Evolutionary conservation across 2,797 vertebrate genomes (phyloP).

Genomic region (Manis pentadactyla): DNA sequence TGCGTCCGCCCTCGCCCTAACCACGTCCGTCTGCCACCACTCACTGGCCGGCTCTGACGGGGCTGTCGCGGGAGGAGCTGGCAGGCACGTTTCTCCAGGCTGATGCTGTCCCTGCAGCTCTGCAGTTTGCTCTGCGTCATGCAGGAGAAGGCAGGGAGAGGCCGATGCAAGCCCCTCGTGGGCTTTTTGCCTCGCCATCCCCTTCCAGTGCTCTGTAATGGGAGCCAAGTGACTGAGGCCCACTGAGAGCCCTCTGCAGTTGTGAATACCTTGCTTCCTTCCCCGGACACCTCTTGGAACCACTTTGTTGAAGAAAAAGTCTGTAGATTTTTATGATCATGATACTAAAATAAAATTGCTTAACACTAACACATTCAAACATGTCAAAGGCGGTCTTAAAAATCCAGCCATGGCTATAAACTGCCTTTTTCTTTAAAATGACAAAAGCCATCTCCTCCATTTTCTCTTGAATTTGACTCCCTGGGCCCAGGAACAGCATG

Average conservation of each 20-base stretch:
- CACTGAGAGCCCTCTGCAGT: not conserved
- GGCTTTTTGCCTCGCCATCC: not conserved
- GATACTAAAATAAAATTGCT: not conserved
- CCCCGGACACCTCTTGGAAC: not conserved
- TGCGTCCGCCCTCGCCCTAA: not conserved
- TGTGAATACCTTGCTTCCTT: not conserved
- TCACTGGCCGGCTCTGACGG: not conserved
- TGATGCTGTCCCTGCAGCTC: not conserved
- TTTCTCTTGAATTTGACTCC: slow-evolving; percentile 37
- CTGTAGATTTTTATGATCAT: not conserved
- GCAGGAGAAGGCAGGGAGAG: not conserved
- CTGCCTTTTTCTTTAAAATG: not conserved
- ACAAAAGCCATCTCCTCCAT: not conserved
- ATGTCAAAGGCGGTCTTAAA: not conserved
- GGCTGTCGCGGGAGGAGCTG: not conserved
- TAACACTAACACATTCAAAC: not conserved
- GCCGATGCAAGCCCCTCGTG: not conserved
- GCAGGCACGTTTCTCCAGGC: not conserved
- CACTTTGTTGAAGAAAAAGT: not conserved
- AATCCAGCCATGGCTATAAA: not conserved
- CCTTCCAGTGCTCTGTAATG: not conserved
- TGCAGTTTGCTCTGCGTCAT: not conserved
- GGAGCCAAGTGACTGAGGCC: not conserved
- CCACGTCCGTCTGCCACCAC: fast-evolving
- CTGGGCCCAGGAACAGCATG: not conserved